Base-by-base conservation (phyloP, 2,113 vertebrate species). In the Varanus salvator region DNA sequence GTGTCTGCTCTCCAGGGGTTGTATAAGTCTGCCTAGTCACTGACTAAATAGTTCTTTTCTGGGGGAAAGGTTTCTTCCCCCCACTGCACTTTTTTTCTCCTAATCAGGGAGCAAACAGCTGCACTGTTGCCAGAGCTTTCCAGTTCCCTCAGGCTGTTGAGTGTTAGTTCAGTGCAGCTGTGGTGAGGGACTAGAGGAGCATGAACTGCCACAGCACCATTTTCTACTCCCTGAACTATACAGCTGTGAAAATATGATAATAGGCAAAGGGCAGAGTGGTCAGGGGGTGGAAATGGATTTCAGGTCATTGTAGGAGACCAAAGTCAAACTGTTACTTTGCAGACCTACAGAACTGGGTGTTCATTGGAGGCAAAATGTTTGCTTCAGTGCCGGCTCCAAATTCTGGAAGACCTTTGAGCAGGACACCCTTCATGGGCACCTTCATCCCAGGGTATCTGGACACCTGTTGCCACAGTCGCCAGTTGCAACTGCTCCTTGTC, bases 21-120 rank as follows among this genome's bases (percentile, higher is more conserved):
- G 92, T 84, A 23, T 85, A 91, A 91, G 31, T 87, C 93, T 23
- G 0, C 11, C 84, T 87, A 89, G 89, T 85, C n/a, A 4, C 75
- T 93, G 80, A 90, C 90, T 93, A 91, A 92, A 92, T 80, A 80
- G 94, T 92, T 93, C n/a, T 93, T 94, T 91, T 93, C 85, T 93
- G 81, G 95, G 92, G 92, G 80, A 96, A 96, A 95, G 90, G 60
- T 85, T 92, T 92, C 89, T 88, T 14, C 54, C 48, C 6, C 50
- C 17, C 81, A 44, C 14, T 17, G 23, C n/a, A 64, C 52, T 44
- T 88, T 3, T 38, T 52, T 86, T 7, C 12, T 2, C 78, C 72
- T 23, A 54, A 64, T 57, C 93, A 93, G 87, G 96, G 94, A 93
- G 94, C 95, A 96, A 96, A 96, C 90, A 96, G 54, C 93, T 91